Evolutionary conservation across 92 coral and sea anemone species (phyloP).

Genomic region (Muricea muricata): DNA sequence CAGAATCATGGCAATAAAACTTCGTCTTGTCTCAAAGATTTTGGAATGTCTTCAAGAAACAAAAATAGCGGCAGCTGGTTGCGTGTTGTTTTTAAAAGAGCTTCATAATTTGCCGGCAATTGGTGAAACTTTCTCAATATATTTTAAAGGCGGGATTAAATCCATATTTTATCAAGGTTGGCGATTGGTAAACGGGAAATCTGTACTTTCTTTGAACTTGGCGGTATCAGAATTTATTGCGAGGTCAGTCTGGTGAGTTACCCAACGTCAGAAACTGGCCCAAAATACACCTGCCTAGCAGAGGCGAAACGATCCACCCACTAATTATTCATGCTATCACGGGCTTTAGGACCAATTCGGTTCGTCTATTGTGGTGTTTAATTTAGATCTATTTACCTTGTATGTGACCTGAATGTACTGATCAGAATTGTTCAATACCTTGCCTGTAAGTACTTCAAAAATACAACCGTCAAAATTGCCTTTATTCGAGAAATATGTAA

Average conservation of each 20-base stretch:
- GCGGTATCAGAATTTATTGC: neutral
- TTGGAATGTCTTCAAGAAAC: neutral
- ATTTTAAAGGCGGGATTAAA: constrained; percentile 3
- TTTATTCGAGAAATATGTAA: no score
- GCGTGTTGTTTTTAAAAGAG: neutral
- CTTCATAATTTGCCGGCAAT: constrained; percentile 18
- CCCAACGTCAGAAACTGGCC: no score
- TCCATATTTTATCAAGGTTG: neutral
- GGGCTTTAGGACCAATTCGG: no score
- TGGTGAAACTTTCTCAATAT: neutral
- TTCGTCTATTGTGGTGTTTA: no score
- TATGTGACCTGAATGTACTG: no score
- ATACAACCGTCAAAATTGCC: no score
- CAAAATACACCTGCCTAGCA: no score
- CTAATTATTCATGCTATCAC: no score
- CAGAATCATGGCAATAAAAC: constrained; percentile 15
- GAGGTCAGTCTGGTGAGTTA: neutral
- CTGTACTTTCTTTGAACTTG: neutral
- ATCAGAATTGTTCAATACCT: no score
- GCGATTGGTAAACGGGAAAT: neutral
- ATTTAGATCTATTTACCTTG: no score
- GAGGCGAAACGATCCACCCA: no score
- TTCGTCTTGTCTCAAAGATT: neutral
- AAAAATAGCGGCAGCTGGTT: neutral
- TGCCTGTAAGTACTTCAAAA: no score